Evolutionary conservation across 2,797 vertebrate species (phyloP), one percentile per base, ranked within the genome.

Genomic region (Pseudochromis fuscus): DNA sequence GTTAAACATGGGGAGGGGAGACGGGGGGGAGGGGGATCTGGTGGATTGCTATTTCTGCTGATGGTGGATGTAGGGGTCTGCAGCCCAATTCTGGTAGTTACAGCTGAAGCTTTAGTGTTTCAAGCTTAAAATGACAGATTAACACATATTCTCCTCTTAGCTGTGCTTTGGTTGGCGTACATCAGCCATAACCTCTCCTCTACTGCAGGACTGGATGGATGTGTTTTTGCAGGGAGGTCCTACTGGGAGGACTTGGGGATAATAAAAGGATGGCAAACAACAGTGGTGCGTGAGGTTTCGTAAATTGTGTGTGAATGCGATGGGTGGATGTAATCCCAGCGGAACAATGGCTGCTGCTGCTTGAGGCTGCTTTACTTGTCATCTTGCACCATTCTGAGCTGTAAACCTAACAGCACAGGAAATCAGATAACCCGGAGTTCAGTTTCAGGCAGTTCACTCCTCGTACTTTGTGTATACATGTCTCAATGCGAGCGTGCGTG

Each of bases 261-360:
- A 87, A 86, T 87, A 90, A 91, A 88, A 81, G 57, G 56, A 63
- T 25, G 57, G 79, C 77, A 82, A 91, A 89, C 85, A 87, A 82
- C 84, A 74, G 70, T 2, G 21, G 46, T 69, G 88, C 65, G 78
- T 85, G 87, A 88, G 76, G 64, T 86, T 89, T 79, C 1, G 37
- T 79, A 56, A 77, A 53, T 66, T 51, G 76, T 74, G 69, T 84
- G 75, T 66, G 76, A 85, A 74, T 77, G 77, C 33, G 68, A 83
- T 65, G 82, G 83, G 83, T 81, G 78, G 58, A 72, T 84, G 78
- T 79, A 87, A 91, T 86, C 87, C 82, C 70, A 30, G 64, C 51
- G 60, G 76, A 87, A 92, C 91, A 93, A 90, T 83, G 77, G 71
- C 74, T 31, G 57, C 67, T 50, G 68, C 82, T 80, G 87, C 84